Base-by-base conservation (phyloP, 2,113 vertebrate genomes). In the Heptranchias perlo region DNA sequence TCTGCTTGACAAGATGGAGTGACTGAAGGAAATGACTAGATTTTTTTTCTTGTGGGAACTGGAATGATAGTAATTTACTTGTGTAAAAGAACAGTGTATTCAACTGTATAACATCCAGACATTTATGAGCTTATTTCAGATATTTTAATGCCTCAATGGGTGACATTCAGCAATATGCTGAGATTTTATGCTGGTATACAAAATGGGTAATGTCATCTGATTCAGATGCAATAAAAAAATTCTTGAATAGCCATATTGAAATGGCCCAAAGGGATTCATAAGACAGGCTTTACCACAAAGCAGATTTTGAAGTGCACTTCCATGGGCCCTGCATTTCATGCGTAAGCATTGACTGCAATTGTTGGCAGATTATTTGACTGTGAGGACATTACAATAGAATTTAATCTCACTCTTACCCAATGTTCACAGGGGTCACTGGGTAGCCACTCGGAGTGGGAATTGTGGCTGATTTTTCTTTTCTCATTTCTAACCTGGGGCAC, bases 61-160 rank as follows among this genome's bases (percentile, higher is more conserved):
- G 31, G 31, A 52, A 91, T 91, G 87, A 52, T n/a, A 91, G 87
- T 10, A 54, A 91, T 91, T 58, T 91, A 35, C 35, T 14, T 91
- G 87, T 54, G 87, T 16, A 52, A 58, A 54, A 91, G 87, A 91
- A 91, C 31, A 91, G 52, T 89, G 49, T 11, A 89, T 89, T 89
- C 86, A 89, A 89, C 52, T 89, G 87, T 91, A 91, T 91, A 91
- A 91, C 25, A 58, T 35, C 25, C 47, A 91, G 87, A 54, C 87
- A 58, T 91, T 91, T 52, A 35, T 58, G 25, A 58, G 25, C 47
- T 91, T 58, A 91, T 35, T 25, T 58, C 25, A 58, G 61, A 31
- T 58, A 91, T 91, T 58, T 82, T 82, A 91, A 91, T 89, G 47
- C 86, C 52, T 89, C 86, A 89, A 35, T 58, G 25, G 87, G 31